A percentile compares a stretch with the other conserved stretches of the same genome.
Conservation (phyloP, 2,888 invertebrate genomes). For the Eustalomyia histrio region DNA sequence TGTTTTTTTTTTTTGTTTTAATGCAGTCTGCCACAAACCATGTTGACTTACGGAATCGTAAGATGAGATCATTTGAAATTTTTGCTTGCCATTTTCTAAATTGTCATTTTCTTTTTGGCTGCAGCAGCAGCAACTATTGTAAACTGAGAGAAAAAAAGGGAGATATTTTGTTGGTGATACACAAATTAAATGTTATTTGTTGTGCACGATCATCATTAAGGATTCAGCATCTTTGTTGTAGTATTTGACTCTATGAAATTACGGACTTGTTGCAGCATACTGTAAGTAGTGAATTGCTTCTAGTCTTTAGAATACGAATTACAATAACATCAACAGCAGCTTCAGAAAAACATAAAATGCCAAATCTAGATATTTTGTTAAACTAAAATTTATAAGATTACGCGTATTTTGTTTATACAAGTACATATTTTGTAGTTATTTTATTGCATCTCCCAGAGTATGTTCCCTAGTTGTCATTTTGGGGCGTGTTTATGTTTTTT, state of each 20-base stretch:
- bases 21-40: slow-evolving; percentile 50
- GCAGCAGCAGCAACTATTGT: slow-evolving; percentile 45
- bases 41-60: slow-evolving; percentile 61
- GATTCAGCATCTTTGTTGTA: slow-evolving; percentile 53
- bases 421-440: not conserved
- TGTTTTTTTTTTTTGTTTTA: not conserved
- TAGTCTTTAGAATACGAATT: slow-evolving; percentile 59
- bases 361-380: slow-evolving; percentile 58
- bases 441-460: not conserved
- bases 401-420: slow-evolving; percentile 56
- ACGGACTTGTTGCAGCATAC: slow-evolving; percentile 31
- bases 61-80: slow-evolving; percentile 63
- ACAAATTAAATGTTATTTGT: slow-evolving; percentile 71
- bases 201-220: slow-evolving; percentile 70
- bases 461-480: slow-evolving; percentile 19
- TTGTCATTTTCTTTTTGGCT: slow-evolving; percentile 59
- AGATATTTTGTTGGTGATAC: slow-evolving; percentile 69
- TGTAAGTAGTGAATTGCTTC: slow-evolving; percentile 55
- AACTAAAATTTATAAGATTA: slow-evolving; percentile 65
- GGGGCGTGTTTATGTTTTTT: slow-evolving; percentile 53
- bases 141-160: slow-evolving; percentile 51
- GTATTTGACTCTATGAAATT: slow-evolving; percentile 49
- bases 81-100: slow-evolving; percentile 53
- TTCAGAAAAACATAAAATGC: slow-evolving; percentile 32
- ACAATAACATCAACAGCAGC: slow-evolving; percentile 18